Evolutionary conservation across 2,888 invertebrate species (phyloP).

Genomic region (Sisyra nigra): DNA sequence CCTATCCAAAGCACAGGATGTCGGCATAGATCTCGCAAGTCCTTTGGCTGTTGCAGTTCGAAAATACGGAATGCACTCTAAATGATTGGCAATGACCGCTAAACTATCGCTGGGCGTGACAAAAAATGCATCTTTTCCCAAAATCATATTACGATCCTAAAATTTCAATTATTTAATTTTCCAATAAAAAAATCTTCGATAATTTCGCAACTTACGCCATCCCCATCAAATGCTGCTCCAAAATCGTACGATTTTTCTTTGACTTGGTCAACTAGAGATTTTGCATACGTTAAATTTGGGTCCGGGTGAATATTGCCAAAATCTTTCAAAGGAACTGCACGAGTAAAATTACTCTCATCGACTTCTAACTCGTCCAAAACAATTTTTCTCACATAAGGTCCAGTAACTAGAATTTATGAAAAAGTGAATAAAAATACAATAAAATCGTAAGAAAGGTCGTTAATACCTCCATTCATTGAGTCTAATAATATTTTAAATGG

Average conservation of each 20-base stretch:
- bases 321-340: constrained; percentile 72
- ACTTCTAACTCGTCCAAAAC: constrained; percentile 78
- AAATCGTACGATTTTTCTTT: constrained; percentile 46
- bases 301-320: constrained; percentile 96
- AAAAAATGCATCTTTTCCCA: constrained; percentile 90
- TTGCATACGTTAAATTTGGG: constrained; percentile 84
- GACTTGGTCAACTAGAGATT: constrained; percentile 49
- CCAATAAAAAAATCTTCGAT: neutral
- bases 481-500: constrained; percentile 80
- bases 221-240: constrained; percentile 98
- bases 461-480: constrained; percentile 80
- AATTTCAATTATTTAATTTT: constrained; percentile 12
- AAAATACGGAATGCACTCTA: constrained; percentile 90
- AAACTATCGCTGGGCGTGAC: constrained; percentile 95
- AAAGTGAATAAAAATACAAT: no score
- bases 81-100: constrained; percentile 84
- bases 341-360: constrained; percentile 49
- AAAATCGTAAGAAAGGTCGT: no score
- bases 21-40: constrained; percentile 98
- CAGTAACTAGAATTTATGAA: constrained; percentile 68
- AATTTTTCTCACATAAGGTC: constrained; percentile 82
- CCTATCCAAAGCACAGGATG: constrained; percentile 82
- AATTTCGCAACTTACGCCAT: constrained; percentile 44
- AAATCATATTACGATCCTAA: constrained; percentile 91
- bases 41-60: constrained; percentile 64